Evolutionary conservation across 2,888 invertebrate species (phyloP).

Genomic region (Mesorhabditis sp.): DNA sequence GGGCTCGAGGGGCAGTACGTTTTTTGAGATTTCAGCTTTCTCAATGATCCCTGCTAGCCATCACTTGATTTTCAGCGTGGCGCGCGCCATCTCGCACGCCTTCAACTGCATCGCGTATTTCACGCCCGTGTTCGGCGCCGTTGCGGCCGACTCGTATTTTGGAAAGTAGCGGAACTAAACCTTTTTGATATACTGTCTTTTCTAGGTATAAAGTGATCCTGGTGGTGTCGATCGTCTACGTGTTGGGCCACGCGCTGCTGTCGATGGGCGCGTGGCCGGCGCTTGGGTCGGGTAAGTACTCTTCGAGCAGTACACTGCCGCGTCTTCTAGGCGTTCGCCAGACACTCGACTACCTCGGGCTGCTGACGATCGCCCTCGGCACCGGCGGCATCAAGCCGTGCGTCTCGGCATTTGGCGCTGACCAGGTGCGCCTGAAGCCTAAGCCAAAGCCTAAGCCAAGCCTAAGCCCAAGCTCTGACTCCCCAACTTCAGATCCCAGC

Average conservation of each 20-base stretch:
- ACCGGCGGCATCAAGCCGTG: conserved; percentile 64
- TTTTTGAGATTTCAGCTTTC: too few species aligned
- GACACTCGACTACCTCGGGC: conserved; percentile 46
- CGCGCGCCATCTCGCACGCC: conserved; percentile 83
- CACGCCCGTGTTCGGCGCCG: conserved; percentile 83
- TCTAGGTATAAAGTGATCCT: conserved; percentile 59
- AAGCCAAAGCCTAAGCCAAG: background rate
- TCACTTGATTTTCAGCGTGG: conserved; percentile 65
- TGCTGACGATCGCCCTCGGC: conserved; percentile 61
- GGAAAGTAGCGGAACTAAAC: conserved; percentile 22
- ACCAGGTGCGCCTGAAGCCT: conserved; percentile 60
- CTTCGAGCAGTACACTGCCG: background rate
- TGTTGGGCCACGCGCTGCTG: conserved; percentile 60
- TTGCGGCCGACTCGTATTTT: conserved; percentile 79
- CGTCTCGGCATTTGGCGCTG: conserved; percentile 63
- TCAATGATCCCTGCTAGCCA: too few species aligned
- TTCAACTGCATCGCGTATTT: conserved; percentile 88
- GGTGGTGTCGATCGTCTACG: conserved; percentile 65
- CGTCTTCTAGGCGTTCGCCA: background rate
- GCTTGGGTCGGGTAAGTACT: conserved; percentile 33
- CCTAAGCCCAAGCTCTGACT: background rate
- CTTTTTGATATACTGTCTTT: background rate
- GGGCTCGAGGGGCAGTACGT: too few species aligned
- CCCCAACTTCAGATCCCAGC: background rate
- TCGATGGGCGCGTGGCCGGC: conserved; percentile 61